Evolutionary conservation across 2,113 vertebrate genomes (phyloP).

Genomic region (Progne subis): DNA sequence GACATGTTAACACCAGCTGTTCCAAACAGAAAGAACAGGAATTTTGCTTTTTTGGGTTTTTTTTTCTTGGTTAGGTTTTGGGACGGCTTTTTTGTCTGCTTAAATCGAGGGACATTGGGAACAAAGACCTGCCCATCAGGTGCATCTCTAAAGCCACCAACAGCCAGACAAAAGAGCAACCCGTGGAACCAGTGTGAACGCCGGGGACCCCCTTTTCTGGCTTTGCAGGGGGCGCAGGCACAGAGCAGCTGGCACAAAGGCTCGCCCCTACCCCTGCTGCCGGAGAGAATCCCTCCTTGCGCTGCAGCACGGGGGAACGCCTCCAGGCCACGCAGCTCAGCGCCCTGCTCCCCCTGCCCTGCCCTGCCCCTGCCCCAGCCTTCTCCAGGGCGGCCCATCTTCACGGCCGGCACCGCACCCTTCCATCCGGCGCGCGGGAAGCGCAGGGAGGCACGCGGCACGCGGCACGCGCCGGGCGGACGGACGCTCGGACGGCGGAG

Average conservation of each 20-base stretch:
- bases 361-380: not conserved
- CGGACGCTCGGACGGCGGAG: too few species aligned
- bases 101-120: not conserved
- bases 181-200: not conserved
- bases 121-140: slow-evolving; percentile 14
- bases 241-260: not conserved
- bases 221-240: not conserved
- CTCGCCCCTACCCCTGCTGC: fast-evolving
- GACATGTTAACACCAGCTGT: slow-evolving; percentile 78
- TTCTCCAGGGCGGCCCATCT: not conserved
- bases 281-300: not conserved
- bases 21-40: slow-evolving; percentile 61
- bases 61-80: not conserved
- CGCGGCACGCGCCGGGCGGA: too few species aligned
- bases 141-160: not conserved
- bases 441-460: too few species aligned
- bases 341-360: not conserved
- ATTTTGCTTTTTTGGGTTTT: not conserved
- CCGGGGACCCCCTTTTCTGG: not conserved
- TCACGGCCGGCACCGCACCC: not conserved
- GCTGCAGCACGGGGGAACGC: not conserved
- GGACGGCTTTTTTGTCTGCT: not conserved
- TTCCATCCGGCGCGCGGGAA: not conserved
- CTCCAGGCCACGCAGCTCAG: not conserved
- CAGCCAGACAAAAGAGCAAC: not conserved